Percentiles rank a stretch among this genome's conserved stretches.
Evolutionary conservation across 2,888 invertebrate genomes (phyloP).

Genomic region (Bugula neritina): DNA sequence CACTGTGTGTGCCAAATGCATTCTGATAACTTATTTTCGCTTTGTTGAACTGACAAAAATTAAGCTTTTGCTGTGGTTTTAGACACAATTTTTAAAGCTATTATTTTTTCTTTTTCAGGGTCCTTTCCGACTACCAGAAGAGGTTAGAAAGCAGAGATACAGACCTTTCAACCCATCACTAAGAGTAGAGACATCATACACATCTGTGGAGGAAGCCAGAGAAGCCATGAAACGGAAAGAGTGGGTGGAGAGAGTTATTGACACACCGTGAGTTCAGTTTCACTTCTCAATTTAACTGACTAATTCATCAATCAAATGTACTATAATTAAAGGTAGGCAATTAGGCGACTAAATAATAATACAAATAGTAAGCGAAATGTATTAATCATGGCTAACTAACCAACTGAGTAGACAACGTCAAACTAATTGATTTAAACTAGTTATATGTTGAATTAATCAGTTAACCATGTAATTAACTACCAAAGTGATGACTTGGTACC

Average conservation of each 20-base stretch:
- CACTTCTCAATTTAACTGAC: too few species aligned
- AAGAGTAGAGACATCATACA: slow-evolving; percentile 48
- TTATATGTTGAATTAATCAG: slow-evolving; percentile 11
- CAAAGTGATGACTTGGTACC: too few species aligned
- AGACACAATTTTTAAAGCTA: not conserved
- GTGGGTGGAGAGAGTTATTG: slow-evolving; percentile 48
- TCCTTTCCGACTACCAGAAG: slow-evolving; percentile 48
- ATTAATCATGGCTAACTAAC: too few species aligned
- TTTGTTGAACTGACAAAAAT: too few species aligned
- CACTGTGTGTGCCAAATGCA: too few species aligned
- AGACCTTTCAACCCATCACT: slow-evolving; percentile 48
- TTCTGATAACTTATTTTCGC: too few species aligned
- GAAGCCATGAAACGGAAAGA: slow-evolving; percentile 46
- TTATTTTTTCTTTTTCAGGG: slow-evolving; percentile 37
- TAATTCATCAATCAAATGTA: too few species aligned
- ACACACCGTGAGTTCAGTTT: slow-evolving; percentile 47
- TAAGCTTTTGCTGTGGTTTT: not conserved
- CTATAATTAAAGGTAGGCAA: too few species aligned
- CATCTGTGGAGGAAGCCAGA: slow-evolving; percentile 47
- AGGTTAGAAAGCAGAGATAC: slow-evolving; percentile 50
- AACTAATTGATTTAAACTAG: not conserved
- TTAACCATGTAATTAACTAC: too few species aligned
- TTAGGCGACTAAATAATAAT: too few species aligned
- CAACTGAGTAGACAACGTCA: too few species aligned
- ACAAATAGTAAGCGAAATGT: too few species aligned